Evolutionary conservation across 2,113 vertebrate species (phyloP).

Genomic region (Dipodomys spectabilis): DNA sequence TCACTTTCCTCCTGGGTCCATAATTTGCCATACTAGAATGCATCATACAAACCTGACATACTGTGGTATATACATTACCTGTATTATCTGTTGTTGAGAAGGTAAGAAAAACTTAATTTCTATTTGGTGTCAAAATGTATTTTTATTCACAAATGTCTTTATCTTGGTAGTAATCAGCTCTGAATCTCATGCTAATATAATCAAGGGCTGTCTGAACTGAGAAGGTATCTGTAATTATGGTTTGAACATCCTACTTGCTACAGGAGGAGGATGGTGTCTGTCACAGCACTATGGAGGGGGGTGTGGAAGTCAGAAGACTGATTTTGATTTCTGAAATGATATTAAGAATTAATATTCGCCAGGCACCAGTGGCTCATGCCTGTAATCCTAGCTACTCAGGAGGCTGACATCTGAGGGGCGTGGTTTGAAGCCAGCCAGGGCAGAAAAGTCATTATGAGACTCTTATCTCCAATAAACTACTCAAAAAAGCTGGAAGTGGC

Average conservation of each 20-base stretch:
- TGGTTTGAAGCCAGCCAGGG: no score
- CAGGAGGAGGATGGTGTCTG: not conserved
- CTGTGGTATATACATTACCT: not conserved
- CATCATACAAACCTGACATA: not conserved
- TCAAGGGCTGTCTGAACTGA: not conserved
- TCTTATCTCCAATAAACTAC: no score
- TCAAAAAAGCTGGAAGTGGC: no score
- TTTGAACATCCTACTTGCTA: not conserved
- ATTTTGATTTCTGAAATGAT: constrained; percentile 25
- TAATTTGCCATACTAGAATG: not conserved
- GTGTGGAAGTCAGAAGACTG: not conserved
- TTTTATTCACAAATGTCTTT: not conserved
- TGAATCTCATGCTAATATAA: not conserved
- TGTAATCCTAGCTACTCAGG: no score
- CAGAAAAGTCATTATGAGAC: no score
- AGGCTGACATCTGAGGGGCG: no score
- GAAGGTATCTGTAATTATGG: not conserved
- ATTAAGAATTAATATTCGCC: no score
- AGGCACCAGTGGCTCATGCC: no score
- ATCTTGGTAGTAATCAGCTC: not conserved
- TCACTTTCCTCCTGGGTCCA: constrained; percentile 1
- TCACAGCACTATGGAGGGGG: not conserved
- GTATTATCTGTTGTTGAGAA: not conserved
- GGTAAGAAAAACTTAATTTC: constrained; percentile 25
- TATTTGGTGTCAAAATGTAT: constrained; percentile 37